Conservation (phyloP, 2,113 vertebrate genomes). For the Syngnathoides biaculeatus region DNA sequence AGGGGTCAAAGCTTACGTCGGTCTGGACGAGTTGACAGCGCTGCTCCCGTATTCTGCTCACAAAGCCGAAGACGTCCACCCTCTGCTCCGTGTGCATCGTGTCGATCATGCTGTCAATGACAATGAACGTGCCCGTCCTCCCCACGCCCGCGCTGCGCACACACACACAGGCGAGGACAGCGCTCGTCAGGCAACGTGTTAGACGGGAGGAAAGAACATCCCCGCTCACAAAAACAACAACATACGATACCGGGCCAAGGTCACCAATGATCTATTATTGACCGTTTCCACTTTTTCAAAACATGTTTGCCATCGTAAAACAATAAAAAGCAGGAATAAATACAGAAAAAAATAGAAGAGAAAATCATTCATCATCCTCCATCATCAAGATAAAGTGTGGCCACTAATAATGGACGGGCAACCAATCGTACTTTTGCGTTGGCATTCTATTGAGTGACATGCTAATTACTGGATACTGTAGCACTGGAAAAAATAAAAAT, state of each 20-base stretch:
- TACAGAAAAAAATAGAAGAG: not conserved
- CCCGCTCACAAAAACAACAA: not conserved
- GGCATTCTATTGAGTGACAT: no score
- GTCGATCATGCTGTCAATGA: slow-evolving; percentile 96
- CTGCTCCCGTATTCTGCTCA: slow-evolving; percentile 90
- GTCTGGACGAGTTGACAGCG: slow-evolving; percentile 98
- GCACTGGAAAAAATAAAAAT: no score
- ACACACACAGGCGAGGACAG: slow-evolving; percentile 28
- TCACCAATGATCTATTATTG: not conserved
- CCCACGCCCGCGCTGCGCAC: slow-evolving; percentile 86
- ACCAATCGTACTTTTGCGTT: no score
- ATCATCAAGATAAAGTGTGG: no score
- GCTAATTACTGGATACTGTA: no score
- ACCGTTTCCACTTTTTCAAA: not conserved
- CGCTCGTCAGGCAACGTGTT: slow-evolving; percentile 8
- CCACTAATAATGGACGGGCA: no score
- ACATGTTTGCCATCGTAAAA: not conserved
- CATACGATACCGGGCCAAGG: not conserved
- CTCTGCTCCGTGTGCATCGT: slow-evolving; percentile 90
- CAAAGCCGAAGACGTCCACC: slow-evolving; percentile 90
- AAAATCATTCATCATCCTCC: no score
- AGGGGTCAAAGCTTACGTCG: slow-evolving; percentile 83
- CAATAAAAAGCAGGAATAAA: not conserved
- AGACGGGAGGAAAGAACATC: slow-evolving; percentile 1
- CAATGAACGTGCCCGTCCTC: slow-evolving; percentile 94